Evolutionary conservation across 2,113 vertebrate species (phyloP), one percentile per base, ranked within the genome.

Genomic region (Riparia riparia): DNA sequence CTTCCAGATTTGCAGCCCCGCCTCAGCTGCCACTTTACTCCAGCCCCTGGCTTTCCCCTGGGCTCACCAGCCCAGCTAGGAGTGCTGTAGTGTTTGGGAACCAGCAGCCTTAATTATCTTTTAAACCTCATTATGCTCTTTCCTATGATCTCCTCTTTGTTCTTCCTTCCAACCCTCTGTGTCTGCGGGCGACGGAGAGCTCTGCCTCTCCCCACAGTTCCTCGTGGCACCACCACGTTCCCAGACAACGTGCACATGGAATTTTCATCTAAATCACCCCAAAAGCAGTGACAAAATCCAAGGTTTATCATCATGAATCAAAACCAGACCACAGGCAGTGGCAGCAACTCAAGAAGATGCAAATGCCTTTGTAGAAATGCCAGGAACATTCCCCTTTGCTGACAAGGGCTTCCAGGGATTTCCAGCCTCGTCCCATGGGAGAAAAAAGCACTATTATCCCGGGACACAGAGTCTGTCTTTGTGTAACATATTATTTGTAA

Each of bases 11-110:
- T 61, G 22, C 71, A 76, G 44, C 42, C 49, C 57, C 6, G 9
- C 7, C 47, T 71, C 70, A 37, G 70, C 51, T 92, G 47, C 60
- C 89, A 88, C 51, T 89, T 85, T 51, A 10, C 26, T 68, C 58
- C 88, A 91, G 72, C 72, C 73, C 58, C 60, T 74, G 94, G 56
- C 65, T 90, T 90, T 92, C 86, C 56, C 47, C 54, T 53, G 53
- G 51, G 58, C 63, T 93, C 72, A 64, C 41, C 37, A 84, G 63
- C 79, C 64, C 78, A 61, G 50, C 68, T 47, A 51, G 7, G 39
- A 89, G 54, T 29, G 26, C 42, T 54, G 64, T 39, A 51, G 57
- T 54, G 41, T 76, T 87, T 72, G 70, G 84, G 81, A 90, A 54
- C 57, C 69, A 82, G 53, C 37, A 76, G 69, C 51, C 31, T 81